phyloP scores from a whole-genome alignment of 2,797 vertebrate genomes.

The Lagodon rhomboides region DNA sequence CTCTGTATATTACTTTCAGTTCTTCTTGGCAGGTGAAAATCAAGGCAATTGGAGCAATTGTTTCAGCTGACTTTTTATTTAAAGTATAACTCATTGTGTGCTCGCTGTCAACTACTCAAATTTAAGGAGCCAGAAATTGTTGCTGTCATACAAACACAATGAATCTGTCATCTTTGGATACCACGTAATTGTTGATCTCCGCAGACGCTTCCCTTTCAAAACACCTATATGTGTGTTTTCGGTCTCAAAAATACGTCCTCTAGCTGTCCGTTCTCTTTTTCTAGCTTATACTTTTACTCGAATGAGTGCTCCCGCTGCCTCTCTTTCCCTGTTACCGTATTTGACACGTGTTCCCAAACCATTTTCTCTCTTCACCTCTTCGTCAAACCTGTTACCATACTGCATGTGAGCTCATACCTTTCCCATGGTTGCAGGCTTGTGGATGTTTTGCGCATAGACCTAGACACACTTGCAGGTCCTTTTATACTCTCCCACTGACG shows the following conservation, averaged over 20 bases:
- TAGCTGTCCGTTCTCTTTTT: not conserved
- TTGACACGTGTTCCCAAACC: constrained; percentile 13
- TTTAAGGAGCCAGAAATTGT: constrained; percentile 20
- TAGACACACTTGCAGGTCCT: constrained; percentile 56
- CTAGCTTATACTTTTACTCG: not conserved
- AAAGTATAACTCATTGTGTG: not conserved
- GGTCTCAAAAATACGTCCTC: constrained; percentile 9
- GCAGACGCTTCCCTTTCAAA: not conserved
- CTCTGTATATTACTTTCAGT: constrained; percentile 24
- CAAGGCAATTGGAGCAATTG: constrained; percentile 28
- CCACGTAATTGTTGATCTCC: constrained; percentile 15
- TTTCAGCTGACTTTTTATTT: constrained; percentile 37
- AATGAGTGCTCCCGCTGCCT: not conserved
- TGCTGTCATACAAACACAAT: constrained; percentile 20
- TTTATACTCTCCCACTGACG: constrained; percentile 80
- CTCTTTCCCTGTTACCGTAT: not conserved
- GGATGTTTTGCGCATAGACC: constrained; percentile 63
- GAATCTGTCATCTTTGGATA: constrained; percentile 26
- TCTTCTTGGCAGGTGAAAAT: constrained; percentile 51
- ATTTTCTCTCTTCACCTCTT: constrained; percentile 25
- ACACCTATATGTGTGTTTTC: not conserved
- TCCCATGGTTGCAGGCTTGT: constrained; percentile 82
- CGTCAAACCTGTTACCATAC: constrained; percentile 13
- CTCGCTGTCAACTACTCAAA: constrained; percentile 19
- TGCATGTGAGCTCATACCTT: constrained; percentile 80